Base-by-base conservation (phyloP, 1,140 invertebrate species). In the Anoplolepis gracilipes region DNA sequence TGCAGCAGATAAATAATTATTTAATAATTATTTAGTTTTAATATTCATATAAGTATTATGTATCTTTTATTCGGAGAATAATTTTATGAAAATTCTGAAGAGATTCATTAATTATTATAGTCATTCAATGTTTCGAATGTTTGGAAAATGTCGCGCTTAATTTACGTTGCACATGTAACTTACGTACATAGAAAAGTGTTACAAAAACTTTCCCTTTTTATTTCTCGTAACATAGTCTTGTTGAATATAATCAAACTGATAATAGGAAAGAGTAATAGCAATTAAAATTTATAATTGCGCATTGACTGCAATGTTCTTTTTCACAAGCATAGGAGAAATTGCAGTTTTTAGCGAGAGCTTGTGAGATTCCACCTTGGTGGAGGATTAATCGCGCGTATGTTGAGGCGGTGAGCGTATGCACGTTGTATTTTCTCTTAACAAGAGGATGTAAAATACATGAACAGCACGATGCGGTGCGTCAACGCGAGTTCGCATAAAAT, bases 391-490 rank as follows among this genome's bases (percentile, higher is more conserved):
- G 53, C 36, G 55, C 67, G 55, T n/a, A 16, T 30, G 53, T 57
- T 79, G 25, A 42, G 11, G 25, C 28, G 49, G 67, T 36, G 78
- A 46, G 22, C 30, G 49, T 25, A 49, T 49, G 13, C 2, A 33
- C 67, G 78, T 72, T 82, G 78, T 82, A 72, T 82, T 82, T 82
- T 82, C 78, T 72, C 78, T 82, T 82, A 82, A 82, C 78, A 82
- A 72, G 78, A 82, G 78, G 67, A 82, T 82, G 78, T 82, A 82
- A 82, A 82, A 39, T 82, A 82, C 36, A 42, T 13, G 67, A 82
- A 82, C 78, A 82, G 49, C 65, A 64, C 76, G 64, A 46, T 8
- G 36, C 65, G 67, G 8, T 39, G 67, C 78, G 78, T 82, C 78
- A 46, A 73, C 67, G 78, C 67, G 78, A 82, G 72, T 59, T 82